phyloP scores from a whole-genome alignment of 2,113 vertebrate species.

The Gymnarchus niloticus region DNA sequence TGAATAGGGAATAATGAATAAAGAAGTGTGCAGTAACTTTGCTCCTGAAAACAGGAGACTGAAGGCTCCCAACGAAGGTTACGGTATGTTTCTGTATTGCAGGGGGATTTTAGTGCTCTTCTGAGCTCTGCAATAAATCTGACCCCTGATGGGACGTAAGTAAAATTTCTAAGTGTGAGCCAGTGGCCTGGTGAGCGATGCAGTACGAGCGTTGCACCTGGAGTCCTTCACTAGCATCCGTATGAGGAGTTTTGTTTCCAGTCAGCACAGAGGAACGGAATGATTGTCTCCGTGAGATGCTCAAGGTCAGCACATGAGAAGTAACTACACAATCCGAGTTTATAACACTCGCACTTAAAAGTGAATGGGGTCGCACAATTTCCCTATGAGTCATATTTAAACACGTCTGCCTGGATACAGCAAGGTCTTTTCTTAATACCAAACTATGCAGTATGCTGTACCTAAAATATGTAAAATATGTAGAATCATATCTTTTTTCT shows the following conservation, averaged over 20 bases:
- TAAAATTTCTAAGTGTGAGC: too few relatives aligned
- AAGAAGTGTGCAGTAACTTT: background rate
- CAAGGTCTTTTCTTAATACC: background rate
- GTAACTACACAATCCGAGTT: background rate
- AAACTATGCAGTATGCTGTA: background rate
- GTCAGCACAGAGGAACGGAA: background rate
- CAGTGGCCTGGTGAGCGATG: background rate
- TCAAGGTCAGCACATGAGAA: background rate
- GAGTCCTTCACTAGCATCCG: background rate
- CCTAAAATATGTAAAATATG: background rate
- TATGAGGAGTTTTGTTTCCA: background rate
- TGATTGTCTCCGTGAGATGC: background rate
- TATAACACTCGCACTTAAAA: background rate
- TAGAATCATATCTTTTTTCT: background rate
- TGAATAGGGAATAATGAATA: background rate
- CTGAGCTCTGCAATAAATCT: background rate
- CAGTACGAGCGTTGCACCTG: background rate
- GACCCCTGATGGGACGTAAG: background rate
- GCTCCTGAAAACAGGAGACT: background rate
- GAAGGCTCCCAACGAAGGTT: slow-evolving; percentile 5
- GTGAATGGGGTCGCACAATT: background rate
- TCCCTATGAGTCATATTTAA: background rate
- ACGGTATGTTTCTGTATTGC: background rate
- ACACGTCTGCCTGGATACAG: background rate
- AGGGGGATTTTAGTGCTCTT: background rate